Conservation (phyloP, 2,797 vertebrate species). For the Leptoclinus maculatus region DNA sequence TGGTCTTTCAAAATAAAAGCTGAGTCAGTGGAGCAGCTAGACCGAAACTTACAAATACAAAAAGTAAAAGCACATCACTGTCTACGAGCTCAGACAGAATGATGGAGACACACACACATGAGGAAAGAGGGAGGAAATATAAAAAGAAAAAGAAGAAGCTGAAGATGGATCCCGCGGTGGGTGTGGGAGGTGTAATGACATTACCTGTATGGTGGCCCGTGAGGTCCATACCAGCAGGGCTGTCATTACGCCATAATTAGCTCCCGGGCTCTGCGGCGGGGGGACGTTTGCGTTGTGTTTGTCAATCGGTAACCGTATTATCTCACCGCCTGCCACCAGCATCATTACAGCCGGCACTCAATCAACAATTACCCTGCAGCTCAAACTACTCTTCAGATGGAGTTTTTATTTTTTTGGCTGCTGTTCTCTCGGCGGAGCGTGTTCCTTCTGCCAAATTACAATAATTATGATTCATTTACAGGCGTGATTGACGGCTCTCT, state of each 20-base stretch:
- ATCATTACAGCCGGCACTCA: slow-evolving; percentile 55
- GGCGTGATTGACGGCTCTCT: slow-evolving; percentile 60
- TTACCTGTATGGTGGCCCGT: slow-evolving; percentile 66
- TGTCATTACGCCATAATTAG: slow-evolving; percentile 72
- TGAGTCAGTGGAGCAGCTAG: background rate
- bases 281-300: slow-evolving; percentile 66
- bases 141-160: background rate
- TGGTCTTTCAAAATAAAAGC: background rate
- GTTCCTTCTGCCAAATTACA: slow-evolving; percentile 68
- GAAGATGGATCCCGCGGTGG: slow-evolving; percentile 21
- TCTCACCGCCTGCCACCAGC: slow-evolving; percentile 48
- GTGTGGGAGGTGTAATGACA: slow-evolving; percentile 62
- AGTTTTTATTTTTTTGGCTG: background rate
- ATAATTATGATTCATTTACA: slow-evolving; percentile 78
- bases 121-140: background rate
- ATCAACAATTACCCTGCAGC: slow-evolving; percentile 62
- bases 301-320: slow-evolving; percentile 63
- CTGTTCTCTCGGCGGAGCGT: slow-evolving; percentile 40
- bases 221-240: slow-evolving; percentile 65
- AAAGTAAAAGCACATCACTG: background rate
- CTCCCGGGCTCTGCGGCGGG: slow-evolving; percentile 43
- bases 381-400: slow-evolving; percentile 51
- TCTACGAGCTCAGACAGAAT: background rate
- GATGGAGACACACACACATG: background rate
- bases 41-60: background rate